Conservation (phyloP, 2,797 vertebrate species). For the Megalops cyprinoides region DNA sequence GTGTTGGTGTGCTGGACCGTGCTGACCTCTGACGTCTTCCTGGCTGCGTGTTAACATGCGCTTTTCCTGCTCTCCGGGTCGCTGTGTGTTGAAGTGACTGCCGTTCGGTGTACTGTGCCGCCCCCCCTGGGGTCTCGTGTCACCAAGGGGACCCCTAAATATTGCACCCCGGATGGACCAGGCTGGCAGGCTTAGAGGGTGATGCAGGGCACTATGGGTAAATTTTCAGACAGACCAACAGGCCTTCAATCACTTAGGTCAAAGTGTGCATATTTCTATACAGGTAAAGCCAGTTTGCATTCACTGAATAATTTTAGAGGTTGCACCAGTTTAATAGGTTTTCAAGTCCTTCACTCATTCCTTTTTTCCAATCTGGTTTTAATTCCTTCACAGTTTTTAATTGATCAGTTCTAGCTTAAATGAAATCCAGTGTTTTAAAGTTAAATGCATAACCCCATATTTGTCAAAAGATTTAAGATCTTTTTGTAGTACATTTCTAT, state of each 20-base stretch:
- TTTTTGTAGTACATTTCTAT: background rate
- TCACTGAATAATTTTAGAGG: background rate
- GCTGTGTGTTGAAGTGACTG: constrained; percentile 9
- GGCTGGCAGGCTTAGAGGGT: background rate
- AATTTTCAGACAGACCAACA: too few relatives aligned
- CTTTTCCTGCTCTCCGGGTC: background rate
- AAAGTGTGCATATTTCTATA: background rate
- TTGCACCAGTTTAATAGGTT: background rate
- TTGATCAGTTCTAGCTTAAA: background rate
- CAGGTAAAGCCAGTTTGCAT: background rate
- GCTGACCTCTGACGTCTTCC: background rate
- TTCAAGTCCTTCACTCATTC: background rate
- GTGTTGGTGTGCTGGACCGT: background rate
- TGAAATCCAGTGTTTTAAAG: background rate
- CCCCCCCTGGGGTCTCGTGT: background rate
- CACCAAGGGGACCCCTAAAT: background rate
- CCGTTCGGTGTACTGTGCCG: background rate
- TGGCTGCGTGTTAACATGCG: constrained; percentile 4
- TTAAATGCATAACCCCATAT: too few relatives aligned
- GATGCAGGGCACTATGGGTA: too few relatives aligned
- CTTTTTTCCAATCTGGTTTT: background rate
- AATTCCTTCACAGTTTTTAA: background rate
- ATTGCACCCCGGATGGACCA: background rate
- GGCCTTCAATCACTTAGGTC: too few relatives aligned
- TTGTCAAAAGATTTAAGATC: background rate